Conservation (phyloP, 2,888 invertebrate genomes). For the Platycheirus rosarum region DNA sequence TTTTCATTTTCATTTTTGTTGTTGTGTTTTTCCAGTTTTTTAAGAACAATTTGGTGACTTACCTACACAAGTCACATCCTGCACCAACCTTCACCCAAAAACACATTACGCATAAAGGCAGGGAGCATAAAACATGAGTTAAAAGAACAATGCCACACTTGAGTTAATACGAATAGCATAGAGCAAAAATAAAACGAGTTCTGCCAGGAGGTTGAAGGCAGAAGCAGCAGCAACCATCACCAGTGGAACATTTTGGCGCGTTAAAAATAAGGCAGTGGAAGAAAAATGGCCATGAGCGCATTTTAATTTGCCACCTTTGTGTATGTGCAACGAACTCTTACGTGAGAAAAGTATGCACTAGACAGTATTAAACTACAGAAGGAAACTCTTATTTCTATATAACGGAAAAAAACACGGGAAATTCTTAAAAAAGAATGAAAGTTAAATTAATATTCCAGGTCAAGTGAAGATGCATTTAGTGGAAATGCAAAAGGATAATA, state of each 20-base stretch:
- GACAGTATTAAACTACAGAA: slow-evolving; percentile 32
- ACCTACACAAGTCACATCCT: slow-evolving; percentile 66
- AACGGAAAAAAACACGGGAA: slow-evolving; percentile 23
- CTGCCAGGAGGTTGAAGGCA: slow-evolving; percentile 40
- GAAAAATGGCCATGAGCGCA: slow-evolving; percentile 66
- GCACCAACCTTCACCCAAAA: slow-evolving; percentile 73
- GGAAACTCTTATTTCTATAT: not conserved
- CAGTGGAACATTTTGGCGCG: slow-evolving; percentile 55
- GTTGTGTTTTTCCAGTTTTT: not conserved
- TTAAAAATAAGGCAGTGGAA: slow-evolving; percentile 67
- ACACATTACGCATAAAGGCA: slow-evolving; percentile 64
- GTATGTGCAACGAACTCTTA: slow-evolving; percentile 43
- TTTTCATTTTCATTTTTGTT: not conserved
- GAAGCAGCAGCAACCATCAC: not conserved
- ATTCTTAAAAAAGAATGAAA: slow-evolving; percentile 35
- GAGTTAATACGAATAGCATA: slow-evolving; percentile 40
- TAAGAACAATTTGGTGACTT: slow-evolving; percentile 59
- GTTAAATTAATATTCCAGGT: slow-evolving; percentile 74
- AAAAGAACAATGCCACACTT: slow-evolving; percentile 71
- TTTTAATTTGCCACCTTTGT: slow-evolving; percentile 61
- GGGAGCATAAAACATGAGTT: slow-evolving; percentile 56
- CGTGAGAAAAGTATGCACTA: slow-evolving; percentile 54
- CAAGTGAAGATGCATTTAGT: slow-evolving; percentile 73
- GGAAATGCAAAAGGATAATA: slow-evolving; percentile 62
- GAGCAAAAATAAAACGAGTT: slow-evolving; percentile 12